Percentiles rank a stretch among this genome's conserved stretches.
phyloP scores from a whole-genome alignment of 1,140 invertebrate genomes.

The Theocolax elegans region DNA sequence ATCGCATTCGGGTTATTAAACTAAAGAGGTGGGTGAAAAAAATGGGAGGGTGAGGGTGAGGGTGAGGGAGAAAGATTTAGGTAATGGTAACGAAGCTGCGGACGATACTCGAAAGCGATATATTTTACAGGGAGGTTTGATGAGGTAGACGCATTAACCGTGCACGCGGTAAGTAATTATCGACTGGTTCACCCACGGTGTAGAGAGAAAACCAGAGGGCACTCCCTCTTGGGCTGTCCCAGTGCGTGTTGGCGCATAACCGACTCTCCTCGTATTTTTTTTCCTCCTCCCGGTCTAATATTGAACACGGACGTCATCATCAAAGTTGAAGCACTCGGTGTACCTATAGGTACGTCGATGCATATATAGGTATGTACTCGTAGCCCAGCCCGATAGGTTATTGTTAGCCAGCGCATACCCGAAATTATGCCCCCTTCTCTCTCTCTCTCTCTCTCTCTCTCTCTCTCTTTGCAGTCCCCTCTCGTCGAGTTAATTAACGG shows the following conservation, averaged over 20 bases:
- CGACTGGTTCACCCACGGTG: constrained; percentile 49
- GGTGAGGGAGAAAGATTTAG: too few species aligned
- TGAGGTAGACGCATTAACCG: constrained; percentile 55
- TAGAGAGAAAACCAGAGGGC: constrained; percentile 42
- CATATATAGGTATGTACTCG: constrained; percentile 42
- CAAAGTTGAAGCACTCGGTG: too few species aligned
- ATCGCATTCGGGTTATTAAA: too few species aligned
- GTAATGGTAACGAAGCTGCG: too few species aligned
- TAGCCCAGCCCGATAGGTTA: constrained; percentile 59
- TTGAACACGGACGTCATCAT: constrained; percentile 50
- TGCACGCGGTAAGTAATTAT: constrained; percentile 60
- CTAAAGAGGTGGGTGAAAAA: too few species aligned
- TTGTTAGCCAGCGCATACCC: constrained; percentile 30
- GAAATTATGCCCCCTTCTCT: constrained; percentile 11
- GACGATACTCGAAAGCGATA: too few species aligned
- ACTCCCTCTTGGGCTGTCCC: constrained; percentile 60
- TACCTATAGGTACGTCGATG: not conserved
- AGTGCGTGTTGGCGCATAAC: constrained; percentile 61
- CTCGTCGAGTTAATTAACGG: constrained; percentile 55
- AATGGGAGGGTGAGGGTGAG: too few species aligned
- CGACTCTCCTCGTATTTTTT: constrained; percentile 2
- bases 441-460: not conserved
- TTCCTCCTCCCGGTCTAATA: constrained; percentile 42
- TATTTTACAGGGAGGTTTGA: constrained; percentile 53
- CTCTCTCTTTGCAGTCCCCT: not conserved